Percentiles rank a stretch among this genome's conserved stretches.
Conservation (phyloP, 2,797 vertebrate genomes). For the Hephaestus fuliginosus region DNA sequence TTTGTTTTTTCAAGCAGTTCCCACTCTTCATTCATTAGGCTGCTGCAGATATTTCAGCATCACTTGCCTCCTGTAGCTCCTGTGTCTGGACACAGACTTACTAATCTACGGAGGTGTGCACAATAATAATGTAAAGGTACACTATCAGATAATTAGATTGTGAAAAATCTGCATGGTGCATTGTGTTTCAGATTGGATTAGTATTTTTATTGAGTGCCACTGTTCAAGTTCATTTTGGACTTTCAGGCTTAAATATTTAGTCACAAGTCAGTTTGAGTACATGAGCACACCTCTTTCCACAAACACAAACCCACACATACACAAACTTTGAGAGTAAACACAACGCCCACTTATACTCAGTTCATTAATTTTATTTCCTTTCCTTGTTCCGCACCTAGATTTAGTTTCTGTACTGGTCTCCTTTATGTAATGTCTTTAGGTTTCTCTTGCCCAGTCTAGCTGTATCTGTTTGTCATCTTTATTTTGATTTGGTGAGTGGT, state of each 20-base stretch:
- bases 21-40: slow-evolving; percentile 30
- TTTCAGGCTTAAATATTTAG: slow-evolving; percentile 39
- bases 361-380: slow-evolving; percentile 40
- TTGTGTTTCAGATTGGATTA: slow-evolving; percentile 23
- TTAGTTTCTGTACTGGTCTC: slow-evolving; percentile 13
- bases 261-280: slow-evolving; percentile 28
- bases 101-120: background rate
- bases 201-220: slow-evolving; percentile 25
- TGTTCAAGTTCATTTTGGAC: slow-evolving; percentile 18
- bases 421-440: slow-evolving; percentile 23
- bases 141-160: background rate
- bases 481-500: background rate
- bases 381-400: slow-evolving; percentile 12
- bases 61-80: background rate
- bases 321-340: slow-evolving; percentile 28
- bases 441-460: slow-evolving; percentile 3
- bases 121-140: background rate
- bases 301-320: slow-evolving; percentile 25
- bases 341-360: background rate
- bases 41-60: slow-evolving; percentile 22
- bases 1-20: slow-evolving; percentile 22
- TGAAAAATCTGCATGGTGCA: slow-evolving; percentile 7
- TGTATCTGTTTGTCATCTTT: slow-evolving; percentile 5
- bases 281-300: background rate
- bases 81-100: background rate